Evolutionary conservation across 30 jellyfish, hydroid and myxozoan species (phyloP), one percentile per base, ranked within the genome.

Genomic region (Aurelia aurita): DNA sequence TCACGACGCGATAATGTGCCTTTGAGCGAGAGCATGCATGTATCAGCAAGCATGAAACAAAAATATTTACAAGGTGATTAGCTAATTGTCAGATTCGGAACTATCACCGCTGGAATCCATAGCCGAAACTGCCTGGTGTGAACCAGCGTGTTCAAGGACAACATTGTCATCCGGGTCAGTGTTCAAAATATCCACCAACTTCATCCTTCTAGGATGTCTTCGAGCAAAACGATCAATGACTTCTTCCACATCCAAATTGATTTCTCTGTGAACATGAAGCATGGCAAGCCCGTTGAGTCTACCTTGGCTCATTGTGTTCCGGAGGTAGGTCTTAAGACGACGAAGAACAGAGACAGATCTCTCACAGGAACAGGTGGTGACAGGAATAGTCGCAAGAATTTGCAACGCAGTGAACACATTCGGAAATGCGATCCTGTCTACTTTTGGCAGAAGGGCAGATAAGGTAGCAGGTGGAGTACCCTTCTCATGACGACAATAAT

Each of bases 281-380:
- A 86, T 20, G 23, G 90, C 90, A 3, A 86, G 73, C 3, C 86
- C 90, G 21, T 65, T 86, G 2, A 72, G 45, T 61, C 90, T 49
- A 1, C 47, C 35, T 51, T 64, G 47, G 18, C 2, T 1, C 90
- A 74, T 75, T 35, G 90, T 89, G 66, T 81, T 80, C 14, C 97
- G 67, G 10, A 74, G 49, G 53, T 80, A 79, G 19, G 89, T 77
- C 53, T 89, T 89, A 18, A 71, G 77, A 8, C 85, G 65, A 23
- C 93, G 84, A 13, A 80, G 74, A 43, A 73, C 72, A n/a, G 93
- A 89, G 2, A 80, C 47, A 1, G 85, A 70, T 51, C 97, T 73
- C 43, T 89, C 91, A 54, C 97, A 89, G 1, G 73, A 32, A 44
- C 97, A 89, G 0, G 87, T 61, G 16, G 97, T 89, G 0, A 89